A percentile compares a stretch with the other conserved stretches of the same genome.
These are phyloP conservation scores for Phaedon cochleariae DNA, from an alignment of 2,888 invertebrate species.

Conservation along the genomic window DNA sequence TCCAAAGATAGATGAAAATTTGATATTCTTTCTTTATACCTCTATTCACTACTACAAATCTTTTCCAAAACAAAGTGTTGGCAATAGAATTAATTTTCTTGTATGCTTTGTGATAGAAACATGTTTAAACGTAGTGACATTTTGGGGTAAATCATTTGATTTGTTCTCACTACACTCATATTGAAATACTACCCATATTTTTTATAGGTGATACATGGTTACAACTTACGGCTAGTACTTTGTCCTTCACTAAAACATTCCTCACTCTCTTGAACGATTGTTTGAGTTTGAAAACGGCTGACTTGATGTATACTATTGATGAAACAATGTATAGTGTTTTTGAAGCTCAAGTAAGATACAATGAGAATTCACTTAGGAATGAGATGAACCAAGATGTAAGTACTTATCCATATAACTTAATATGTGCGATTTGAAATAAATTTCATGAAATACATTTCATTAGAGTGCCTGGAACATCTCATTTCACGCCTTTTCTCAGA, in stretches of 20 bases:
- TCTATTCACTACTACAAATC: not conserved
- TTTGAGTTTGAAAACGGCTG: slow-evolving; percentile 76
- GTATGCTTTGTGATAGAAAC: no score
- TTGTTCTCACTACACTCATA: no score
- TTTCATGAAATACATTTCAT: no score
- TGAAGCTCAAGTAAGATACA: slow-evolving; percentile 75
- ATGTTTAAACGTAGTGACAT: no score
- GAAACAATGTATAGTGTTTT: slow-evolving; percentile 78
- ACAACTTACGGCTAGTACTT: slow-evolving; percentile 80
- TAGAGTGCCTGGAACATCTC: no score
- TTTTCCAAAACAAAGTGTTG: slow-evolving; percentile 9
- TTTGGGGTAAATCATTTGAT: no score
- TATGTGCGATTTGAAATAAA: no score
- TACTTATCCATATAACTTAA: no score
- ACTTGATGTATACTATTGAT: slow-evolving; percentile 77
- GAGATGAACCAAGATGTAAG: slow-evolving; percentile 67
- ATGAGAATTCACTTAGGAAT: slow-evolving; percentile 66
- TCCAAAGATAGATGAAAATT: not conserved
- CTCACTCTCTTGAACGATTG: slow-evolving; percentile 79
- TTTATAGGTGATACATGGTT: slow-evolving; percentile 72
- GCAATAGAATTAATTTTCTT: no score
- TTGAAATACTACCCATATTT: no score
- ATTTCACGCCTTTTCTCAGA: no score
- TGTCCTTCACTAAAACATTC: slow-evolving; percentile 81
- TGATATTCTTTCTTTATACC: not conserved